Evolutionary conservation across 1,140 invertebrate species (phyloP).

Genomic region (Antheraea pernyi): DNA sequence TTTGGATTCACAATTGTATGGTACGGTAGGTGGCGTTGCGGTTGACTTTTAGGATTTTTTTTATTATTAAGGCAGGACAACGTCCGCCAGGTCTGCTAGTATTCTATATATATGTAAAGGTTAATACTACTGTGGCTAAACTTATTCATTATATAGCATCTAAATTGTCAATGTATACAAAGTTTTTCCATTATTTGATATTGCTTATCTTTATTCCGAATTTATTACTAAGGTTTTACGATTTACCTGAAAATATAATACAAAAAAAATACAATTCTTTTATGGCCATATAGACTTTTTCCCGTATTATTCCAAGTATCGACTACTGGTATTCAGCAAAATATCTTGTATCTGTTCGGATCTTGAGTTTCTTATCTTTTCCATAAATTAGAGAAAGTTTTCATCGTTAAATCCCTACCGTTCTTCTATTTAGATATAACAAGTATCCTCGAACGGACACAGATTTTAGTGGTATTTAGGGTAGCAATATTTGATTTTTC

Average conservation of each 20-base stretch:
- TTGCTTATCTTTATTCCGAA: too few relatives aligned
- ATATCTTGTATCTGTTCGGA: not conserved
- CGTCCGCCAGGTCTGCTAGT: too few relatives aligned
- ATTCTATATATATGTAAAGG: too few relatives aligned
- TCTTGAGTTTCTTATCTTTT: slow-evolving; percentile 2
- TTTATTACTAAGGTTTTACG: not conserved
- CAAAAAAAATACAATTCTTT: not conserved
- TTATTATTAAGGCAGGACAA: too few relatives aligned
- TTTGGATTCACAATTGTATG: too few relatives aligned
- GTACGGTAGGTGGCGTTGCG: too few relatives aligned
- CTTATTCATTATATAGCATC: too few relatives aligned
- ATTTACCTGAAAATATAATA: not conserved
- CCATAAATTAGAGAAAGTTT: not conserved
- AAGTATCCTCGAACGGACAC: not conserved
- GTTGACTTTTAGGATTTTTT: too few relatives aligned
- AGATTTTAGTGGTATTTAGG: not conserved
- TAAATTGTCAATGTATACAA: too few relatives aligned
- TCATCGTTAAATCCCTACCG: not conserved
- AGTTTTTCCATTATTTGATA: too few relatives aligned
- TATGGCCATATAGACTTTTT: not conserved
- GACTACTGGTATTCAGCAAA: not conserved
- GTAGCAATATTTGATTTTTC: not conserved
- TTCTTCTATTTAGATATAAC: not conserved
- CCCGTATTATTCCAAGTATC: not conserved
- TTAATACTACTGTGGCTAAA: too few relatives aligned